Evolutionary conservation across 1,140 invertebrate genomes (phyloP).

Genomic region (Onthophagus taurus): DNA sequence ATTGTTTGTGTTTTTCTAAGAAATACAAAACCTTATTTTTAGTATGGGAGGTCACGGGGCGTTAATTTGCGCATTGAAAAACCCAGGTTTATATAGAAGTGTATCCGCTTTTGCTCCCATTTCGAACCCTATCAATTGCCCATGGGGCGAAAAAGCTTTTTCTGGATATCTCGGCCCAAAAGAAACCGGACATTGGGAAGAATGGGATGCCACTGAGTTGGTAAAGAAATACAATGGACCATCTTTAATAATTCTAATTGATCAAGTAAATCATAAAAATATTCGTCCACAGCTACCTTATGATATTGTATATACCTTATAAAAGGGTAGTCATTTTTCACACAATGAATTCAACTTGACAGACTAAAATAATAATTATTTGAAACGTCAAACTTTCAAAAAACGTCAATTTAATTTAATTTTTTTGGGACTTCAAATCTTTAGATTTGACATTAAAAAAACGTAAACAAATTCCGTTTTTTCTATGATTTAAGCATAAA

Average conservation of each 20-base stretch:
- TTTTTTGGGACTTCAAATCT: neutral
- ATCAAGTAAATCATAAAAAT: slow-evolving; percentile 69
- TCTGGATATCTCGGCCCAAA: slow-evolving; percentile 72
- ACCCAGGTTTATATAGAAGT: slow-evolving; percentile 79
- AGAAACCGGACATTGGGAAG: slow-evolving; percentile 57
- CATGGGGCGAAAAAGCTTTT: slow-evolving; percentile 87
- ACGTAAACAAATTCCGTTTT: too few relatives aligned
- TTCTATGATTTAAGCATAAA: too few relatives aligned
- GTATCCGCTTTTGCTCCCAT: slow-evolving; percentile 98
- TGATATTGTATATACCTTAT: too few relatives aligned
- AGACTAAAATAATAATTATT: too few relatives aligned
- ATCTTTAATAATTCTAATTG: slow-evolving; percentile 73
- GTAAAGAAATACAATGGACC: slow-evolving; percentile 79
- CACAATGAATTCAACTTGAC: too few relatives aligned
- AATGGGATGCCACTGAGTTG: slow-evolving; percentile 84
- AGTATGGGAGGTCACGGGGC: slow-evolving; percentile 98
- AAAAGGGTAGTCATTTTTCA: too few relatives aligned
- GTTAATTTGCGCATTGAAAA: slow-evolving; percentile 82
- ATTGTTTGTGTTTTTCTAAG: too few relatives aligned
- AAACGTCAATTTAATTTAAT: too few relatives aligned
- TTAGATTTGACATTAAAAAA: too few relatives aligned
- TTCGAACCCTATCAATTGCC: slow-evolving; percentile 72
- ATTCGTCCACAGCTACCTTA: too few relatives aligned
- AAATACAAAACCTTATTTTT: slow-evolving; percentile 37
- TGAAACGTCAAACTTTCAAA: too few relatives aligned